Evolutionary conservation across 2,113 vertebrate genomes (phyloP).

Genomic region (Mola mola): DNA sequence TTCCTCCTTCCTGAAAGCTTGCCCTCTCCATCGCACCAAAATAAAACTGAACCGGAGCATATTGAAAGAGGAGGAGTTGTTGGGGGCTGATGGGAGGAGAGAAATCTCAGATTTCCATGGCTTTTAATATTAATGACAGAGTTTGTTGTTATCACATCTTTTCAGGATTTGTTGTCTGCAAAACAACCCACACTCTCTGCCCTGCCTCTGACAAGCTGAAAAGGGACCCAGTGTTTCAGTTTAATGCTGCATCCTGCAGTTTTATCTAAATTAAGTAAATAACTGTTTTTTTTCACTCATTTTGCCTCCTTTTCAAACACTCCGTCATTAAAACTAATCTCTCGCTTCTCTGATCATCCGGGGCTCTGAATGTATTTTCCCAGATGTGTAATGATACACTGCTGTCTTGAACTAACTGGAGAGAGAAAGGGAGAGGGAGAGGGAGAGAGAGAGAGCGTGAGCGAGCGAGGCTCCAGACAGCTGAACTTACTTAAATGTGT

Average conservation of each 20-base stretch:
- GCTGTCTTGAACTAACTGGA: slow-evolving; percentile 59
- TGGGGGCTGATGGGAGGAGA: slow-evolving; percentile 39
- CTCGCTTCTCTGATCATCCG: slow-evolving; percentile 44
- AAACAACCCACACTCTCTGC: slow-evolving; percentile 1
- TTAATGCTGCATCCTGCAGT: no score
- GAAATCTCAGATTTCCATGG: slow-evolving; percentile 51
- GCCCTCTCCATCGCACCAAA: slow-evolving; percentile 52
- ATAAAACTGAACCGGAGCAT: slow-evolving; percentile 52
- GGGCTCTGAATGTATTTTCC: slow-evolving; percentile 65
- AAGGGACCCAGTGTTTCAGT: no score
- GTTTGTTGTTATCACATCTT: slow-evolving; percentile 6
- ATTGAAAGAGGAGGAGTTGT: slow-evolving; percentile 50
- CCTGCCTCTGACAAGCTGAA: no score
- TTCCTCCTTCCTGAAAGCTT: slow-evolving; percentile 43
- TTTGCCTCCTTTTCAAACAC: slow-evolving; percentile 3
- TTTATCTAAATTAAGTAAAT: no score
- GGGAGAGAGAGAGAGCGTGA: slow-evolving; percentile 46
- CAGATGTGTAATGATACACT: slow-evolving; percentile 83
- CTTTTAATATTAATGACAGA: slow-evolving; percentile 38
- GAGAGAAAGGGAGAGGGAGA: slow-evolving; percentile 34
- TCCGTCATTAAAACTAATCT: slow-evolving; percentile 18
- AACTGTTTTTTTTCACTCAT: no score
- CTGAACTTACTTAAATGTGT: slow-evolving; percentile 81
- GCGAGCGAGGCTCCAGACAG: slow-evolving; percentile 73
- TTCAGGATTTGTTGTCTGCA: background rate